phyloP scores from a whole-genome alignment of 2,113 vertebrate species.

The Hippocampus barbouri region DNA sequence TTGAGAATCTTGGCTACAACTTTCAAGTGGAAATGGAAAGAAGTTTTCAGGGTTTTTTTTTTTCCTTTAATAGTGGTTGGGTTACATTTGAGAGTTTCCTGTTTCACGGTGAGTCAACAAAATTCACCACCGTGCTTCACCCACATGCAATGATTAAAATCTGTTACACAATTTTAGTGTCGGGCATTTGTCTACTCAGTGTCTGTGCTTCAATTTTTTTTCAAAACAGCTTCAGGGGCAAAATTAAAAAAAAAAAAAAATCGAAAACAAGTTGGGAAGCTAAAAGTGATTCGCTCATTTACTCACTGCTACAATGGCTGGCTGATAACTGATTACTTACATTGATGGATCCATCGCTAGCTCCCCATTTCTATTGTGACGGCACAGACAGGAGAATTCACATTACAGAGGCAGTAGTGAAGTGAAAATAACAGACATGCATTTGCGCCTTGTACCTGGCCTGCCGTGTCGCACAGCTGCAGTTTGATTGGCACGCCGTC shows the following conservation, averaged over 20 bases:
- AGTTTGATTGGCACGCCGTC: conserved; percentile 85
- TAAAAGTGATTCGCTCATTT: too few species aligned
- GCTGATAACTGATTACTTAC: conserved; percentile 41
- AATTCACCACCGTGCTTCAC: neutral
- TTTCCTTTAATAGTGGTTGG: neutral
- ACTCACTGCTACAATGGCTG: too few species aligned
- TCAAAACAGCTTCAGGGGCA: too few species aligned
- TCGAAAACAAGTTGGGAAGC: neutral
- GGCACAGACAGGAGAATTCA: neutral
- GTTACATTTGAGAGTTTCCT: neutral
- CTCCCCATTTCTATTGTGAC: conserved; percentile 56
- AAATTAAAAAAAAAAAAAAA: neutral
- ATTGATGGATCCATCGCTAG: conserved; percentile 50
- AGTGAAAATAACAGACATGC: neutral
- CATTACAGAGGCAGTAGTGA: neutral
- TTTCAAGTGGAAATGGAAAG: too few species aligned
- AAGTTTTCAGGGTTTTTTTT: too few species aligned
- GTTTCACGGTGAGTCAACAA: neutral
- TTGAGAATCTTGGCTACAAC: neutral
- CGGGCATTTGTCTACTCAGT: too few species aligned
- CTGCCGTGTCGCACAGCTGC: conserved; percentile 90
- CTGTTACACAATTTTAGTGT: too few species aligned
- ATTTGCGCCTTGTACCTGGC: conserved; percentile 71
- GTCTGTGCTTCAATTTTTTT: too few species aligned
- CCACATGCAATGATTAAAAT: neutral